phyloP scores from a whole-genome alignment of 2,113 vertebrate species.

The Pitta sordida region DNA sequence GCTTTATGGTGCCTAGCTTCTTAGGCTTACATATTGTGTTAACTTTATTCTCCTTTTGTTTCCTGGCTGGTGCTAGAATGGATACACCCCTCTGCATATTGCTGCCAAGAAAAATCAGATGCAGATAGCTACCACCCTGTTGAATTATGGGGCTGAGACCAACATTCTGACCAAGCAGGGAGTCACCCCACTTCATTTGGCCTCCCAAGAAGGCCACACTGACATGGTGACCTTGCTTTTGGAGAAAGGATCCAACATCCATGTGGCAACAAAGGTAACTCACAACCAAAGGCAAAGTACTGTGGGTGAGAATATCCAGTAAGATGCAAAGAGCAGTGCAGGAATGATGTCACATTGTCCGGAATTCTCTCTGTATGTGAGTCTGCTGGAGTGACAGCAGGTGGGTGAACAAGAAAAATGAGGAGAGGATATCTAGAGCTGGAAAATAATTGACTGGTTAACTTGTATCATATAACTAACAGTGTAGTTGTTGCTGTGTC shows the following conservation, averaged over 20 bases:
- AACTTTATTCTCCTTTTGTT: neutral
- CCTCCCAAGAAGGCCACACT: slow-evolving; percentile 91
- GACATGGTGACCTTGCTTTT: slow-evolving; percentile 89
- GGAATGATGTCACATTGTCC: neutral
- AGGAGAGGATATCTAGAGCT: neutral
- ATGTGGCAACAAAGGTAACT: slow-evolving; percentile 88
- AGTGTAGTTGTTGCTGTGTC: neutral
- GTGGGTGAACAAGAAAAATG: neutral
- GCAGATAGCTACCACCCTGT: slow-evolving; percentile 89
- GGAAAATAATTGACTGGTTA: neutral
- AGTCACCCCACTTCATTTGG: slow-evolving; percentile 91
- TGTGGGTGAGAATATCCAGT: neutral
- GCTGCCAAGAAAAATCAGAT: slow-evolving; percentile 98
- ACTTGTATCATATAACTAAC: neutral
- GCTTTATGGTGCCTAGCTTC: neutral
- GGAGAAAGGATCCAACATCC: slow-evolving; percentile 85
- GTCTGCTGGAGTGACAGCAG: neutral
- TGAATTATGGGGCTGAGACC: slow-evolving; percentile 88
- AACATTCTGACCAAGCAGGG: slow-evolving; percentile 93
- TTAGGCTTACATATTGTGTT: neutral
- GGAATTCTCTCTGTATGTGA: neutral
- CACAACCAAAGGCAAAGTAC: neutral
- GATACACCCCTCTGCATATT: slow-evolving; percentile 91
- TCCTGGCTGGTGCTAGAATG: slow-evolving; percentile 78
- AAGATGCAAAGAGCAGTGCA: neutral